phyloP scores from a whole-genome alignment of 2,797 vertebrate genomes.

The Crotalus adamanteus region DNA sequence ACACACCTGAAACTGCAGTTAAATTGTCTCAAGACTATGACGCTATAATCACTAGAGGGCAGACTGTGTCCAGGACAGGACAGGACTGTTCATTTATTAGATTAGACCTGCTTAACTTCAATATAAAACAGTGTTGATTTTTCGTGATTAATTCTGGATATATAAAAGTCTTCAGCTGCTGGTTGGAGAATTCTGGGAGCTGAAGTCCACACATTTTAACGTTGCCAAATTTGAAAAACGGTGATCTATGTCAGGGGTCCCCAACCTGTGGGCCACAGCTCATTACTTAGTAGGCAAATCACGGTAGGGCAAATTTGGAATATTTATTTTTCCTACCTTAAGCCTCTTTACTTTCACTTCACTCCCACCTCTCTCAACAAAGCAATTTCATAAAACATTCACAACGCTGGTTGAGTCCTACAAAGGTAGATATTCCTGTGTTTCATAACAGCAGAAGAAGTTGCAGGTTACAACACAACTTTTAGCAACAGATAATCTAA shows the following conservation, averaged over 20 bases:
- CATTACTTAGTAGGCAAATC: not conserved
- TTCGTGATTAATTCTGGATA: not conserved
- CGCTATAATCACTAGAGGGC: constrained; percentile 11
- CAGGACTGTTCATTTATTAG: not conserved
- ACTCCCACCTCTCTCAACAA: not conserved
- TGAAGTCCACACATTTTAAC: too few species aligned
- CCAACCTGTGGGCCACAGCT: too few species aligned
- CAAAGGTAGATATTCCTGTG: not conserved
- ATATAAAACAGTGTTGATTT: not conserved
- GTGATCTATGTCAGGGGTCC: too few species aligned
- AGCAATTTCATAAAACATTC: not conserved
- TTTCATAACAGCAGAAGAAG: not conserved
- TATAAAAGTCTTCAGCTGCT: not conserved
- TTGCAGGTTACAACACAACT: not conserved
- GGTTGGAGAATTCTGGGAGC: too few species aligned
- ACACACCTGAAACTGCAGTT: not conserved
- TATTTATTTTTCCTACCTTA: not conserved
- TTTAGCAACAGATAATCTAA: not conserved
- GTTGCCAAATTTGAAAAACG: too few species aligned
- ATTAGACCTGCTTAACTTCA: not conserved
- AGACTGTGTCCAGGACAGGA: not conserved
- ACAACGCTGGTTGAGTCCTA: not conserved
- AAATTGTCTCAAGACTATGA: not conserved
- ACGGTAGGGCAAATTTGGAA: not conserved
- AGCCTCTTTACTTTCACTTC: not conserved